Base-by-base conservation (phyloP, 1,140 invertebrate species). In the Drusus annulatus region DNA sequence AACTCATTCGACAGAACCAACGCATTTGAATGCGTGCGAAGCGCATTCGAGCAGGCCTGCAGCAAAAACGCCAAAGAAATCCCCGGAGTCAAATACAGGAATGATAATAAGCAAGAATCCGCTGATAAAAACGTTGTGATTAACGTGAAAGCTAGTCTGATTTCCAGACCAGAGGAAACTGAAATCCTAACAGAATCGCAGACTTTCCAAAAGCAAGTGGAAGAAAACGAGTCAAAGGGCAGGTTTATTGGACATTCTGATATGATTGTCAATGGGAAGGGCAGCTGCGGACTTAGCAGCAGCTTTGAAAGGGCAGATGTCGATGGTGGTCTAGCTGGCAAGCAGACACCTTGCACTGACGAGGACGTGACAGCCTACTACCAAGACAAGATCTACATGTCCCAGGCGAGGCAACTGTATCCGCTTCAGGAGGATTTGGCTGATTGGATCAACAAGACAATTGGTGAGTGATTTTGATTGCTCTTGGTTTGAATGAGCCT, bases 371-470 rank as follows among this genome's bases (percentile, higher is more conserved):
- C 90, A 74, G 93, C 94, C 84, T 94, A 93, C 80, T 95, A 94
- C 86, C 91, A 94, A 84, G 94, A 94, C 86, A 91, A 93, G 84
- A 93, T 96, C 75, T 91, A 93, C 84, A 93, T 93, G 83, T 93
- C 93, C 75, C 95, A 96, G 86, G 93, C 93, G 85, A 90, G 94
- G 74, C 94, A 95, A 86, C 91, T 97, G 81, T 92, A 95, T 84
- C 95, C 95, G 0, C 89, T 96, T 21, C 94, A 95, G 86, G 95
- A 97, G 86, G 96, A 97, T 89, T 88, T 97, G 63, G 94, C 95
- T 16, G 95, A 96, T 85, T 97, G 95, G 95, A 93, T 97, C 78
- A 96, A 96, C 87, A 95, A 94, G 85, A 94, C 93, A 75, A 91
- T 96, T 81, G 95, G 95, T 95, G 86, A 93, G 92, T 91, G 31